Percentiles rank a stretch among this genome's conserved stretches.
Conservation (phyloP, 2,888 invertebrate genomes). For the Hyalella azteca region DNA sequence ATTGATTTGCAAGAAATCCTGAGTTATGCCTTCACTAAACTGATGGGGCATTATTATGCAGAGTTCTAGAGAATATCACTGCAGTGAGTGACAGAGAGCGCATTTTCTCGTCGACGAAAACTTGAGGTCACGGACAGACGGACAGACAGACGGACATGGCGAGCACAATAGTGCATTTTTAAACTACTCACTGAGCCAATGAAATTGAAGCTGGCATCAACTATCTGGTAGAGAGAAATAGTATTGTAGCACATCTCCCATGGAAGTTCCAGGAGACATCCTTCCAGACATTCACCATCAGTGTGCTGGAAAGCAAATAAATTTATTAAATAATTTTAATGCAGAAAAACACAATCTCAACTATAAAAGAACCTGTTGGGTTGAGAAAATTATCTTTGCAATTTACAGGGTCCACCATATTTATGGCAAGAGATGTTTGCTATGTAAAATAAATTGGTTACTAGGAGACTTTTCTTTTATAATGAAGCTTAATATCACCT, state of each 20-base stretch:
- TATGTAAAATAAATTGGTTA: neutral
- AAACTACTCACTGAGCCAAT: conserved; percentile 49
- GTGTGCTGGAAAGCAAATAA: conserved; percentile 45
- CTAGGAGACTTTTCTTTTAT: neutral
- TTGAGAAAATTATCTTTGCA: neutral
- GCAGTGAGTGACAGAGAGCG: too few relatives aligned
- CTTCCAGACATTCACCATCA: conserved; percentile 54
- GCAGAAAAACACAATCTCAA: neutral
- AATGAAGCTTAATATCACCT: neutral
- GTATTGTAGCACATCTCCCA: conserved; percentile 55
- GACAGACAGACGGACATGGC: too few relatives aligned
- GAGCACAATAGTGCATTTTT: too few relatives aligned
- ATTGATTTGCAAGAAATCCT: too few relatives aligned
- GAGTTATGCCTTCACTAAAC: too few relatives aligned
- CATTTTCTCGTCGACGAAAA: too few relatives aligned
- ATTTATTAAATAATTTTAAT: neutral
- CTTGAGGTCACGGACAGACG: too few relatives aligned
- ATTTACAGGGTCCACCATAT: neutral
- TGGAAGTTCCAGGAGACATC: conserved; percentile 53
- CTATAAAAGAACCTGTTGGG: neutral
- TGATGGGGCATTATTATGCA: too few relatives aligned
- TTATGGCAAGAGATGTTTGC: neutral
- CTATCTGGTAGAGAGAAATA: conserved; percentile 52
- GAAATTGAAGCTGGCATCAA: conserved; percentile 57
- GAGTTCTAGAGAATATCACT: too few relatives aligned